Evolutionary conservation across 2,888 invertebrate species (phyloP).

Genomic region (Macrosoma leucophasiata): DNA sequence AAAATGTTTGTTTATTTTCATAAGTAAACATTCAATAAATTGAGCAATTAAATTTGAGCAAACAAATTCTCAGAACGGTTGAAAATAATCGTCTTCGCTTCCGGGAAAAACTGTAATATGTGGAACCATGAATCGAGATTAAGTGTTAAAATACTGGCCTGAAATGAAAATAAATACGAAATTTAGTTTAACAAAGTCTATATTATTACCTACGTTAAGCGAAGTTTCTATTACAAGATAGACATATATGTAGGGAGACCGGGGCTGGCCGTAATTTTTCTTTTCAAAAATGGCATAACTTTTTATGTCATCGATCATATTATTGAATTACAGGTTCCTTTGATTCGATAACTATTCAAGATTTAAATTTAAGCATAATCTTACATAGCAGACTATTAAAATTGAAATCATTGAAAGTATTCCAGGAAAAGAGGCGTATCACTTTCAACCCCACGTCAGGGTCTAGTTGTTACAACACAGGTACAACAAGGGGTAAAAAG

Average conservation of each 20-base stretch:
- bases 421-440: neutral
- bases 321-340: neutral
- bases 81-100: constrained; percentile 42
- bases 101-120: constrained; percentile 57
- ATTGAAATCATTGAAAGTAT: too few relatives aligned
- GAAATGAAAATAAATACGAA: too few relatives aligned
- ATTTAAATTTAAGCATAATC: too few relatives aligned
- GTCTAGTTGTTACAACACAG: neutral
- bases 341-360: too few relatives aligned
- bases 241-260: too few relatives aligned
- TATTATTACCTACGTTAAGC: too few relatives aligned
- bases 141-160: constrained; percentile 53
- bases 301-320: neutral
- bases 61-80: constrained; percentile 52
- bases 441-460: neutral
- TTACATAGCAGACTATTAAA: too few relatives aligned
- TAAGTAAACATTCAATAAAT: neutral
- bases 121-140: constrained; percentile 55
- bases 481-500: neutral
- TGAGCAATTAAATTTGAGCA: constrained; percentile 37
- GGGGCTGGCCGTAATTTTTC: neutral
- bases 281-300: neutral
- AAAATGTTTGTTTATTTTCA: too few relatives aligned
- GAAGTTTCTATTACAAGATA: too few relatives aligned
- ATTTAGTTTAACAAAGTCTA: too few relatives aligned